Evolutionary conservation across 2,113 vertebrate genomes (phyloP), one percentile per base, ranked within the genome.

Genomic region (Eretmochelys imbricata): DNA sequence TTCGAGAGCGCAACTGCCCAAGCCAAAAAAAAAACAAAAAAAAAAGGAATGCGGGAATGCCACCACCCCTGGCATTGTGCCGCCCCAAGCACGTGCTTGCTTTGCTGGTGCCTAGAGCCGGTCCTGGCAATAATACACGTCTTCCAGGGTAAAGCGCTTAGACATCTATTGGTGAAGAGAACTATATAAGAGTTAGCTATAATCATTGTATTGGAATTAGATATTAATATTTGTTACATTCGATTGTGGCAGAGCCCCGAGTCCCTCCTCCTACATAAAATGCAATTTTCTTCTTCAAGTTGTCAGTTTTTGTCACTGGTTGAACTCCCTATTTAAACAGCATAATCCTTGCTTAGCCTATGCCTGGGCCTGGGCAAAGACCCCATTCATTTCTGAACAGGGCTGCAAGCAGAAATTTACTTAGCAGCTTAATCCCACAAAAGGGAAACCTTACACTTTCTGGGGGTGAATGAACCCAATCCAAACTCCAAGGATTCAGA

Each of bases 371-470:
- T 85, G 85, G 59, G 89, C 82, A 81, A 42, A 48, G 4, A 57
- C 8, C 87, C 80, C 84, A 65, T 0, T 1, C 0, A 10, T 3
- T 54, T 42, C 80, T 25, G 1, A 13, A 11, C 9, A 75, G n/a
- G 10, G 69, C 69, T 75, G 69, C 17, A 12, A 38, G 10, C 83
- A 91, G 16, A 12, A 84, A 29, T 6, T 49, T 83, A 48, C n/a
- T 35, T 50, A 48, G 76, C n/a, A 69, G 85, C 16, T 84, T 59
- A 20, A 38, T 48, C 13, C 31, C 84, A 78, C 59, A 11, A 12
- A 25, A 42, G 38, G 69, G 69, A 42, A 5, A 24, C 38, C 38
- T 75, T 35, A 7, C 6, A 14, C 59, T 65, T 65, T 65, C 14
- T 14, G 6, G 31, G 59, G 31, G 12, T 14, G 59, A 65, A 65